These are phyloP conservation scores for Ophion obscuratus DNA, from an alignment of 2,888 invertebrate species.

Conservation along the genomic window DNA sequence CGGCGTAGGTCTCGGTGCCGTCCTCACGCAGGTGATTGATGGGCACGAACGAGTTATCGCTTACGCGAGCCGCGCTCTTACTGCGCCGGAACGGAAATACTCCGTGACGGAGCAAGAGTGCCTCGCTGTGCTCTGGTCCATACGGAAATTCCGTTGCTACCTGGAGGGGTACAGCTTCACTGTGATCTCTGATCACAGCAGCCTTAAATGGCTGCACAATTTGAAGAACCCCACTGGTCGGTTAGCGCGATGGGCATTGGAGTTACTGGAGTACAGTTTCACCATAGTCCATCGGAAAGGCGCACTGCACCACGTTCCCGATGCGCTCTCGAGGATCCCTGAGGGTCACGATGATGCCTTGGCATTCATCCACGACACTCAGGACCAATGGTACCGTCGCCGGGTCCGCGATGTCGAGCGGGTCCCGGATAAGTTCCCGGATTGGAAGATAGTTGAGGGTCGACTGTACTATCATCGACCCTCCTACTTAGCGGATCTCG, in stretches of 20 bases:
- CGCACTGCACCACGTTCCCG: slow-evolving; percentile 52
- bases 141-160: too few species aligned
- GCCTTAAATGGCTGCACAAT: too few species aligned
- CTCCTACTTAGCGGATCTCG: neutral
- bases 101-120: neutral
- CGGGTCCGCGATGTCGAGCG: neutral
- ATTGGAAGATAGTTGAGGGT: neutral
- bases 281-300: slow-evolving; percentile 52
- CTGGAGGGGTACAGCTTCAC: too few species aligned
- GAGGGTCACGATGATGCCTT: too few species aligned
- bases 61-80: slow-evolving; percentile 42
- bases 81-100: slow-evolving; percentile 22
- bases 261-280: too few species aligned
- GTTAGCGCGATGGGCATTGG: too few species aligned
- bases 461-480: slow-evolving; percentile 40
- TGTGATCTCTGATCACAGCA: too few species aligned
- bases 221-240: too few species aligned
- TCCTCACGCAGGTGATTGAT: neutral
- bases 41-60: slow-evolving; percentile 6
- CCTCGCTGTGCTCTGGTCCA: too few species aligned
- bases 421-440: neutral
- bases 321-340: slow-evolving; percentile 51
- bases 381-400: too few species aligned
- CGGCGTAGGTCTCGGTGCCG: slow-evolving; percentile 15
- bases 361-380: too few species aligned